phyloP scores from a whole-genome alignment of 2,888 invertebrate species.

The Drosophila lacicola region DNA sequence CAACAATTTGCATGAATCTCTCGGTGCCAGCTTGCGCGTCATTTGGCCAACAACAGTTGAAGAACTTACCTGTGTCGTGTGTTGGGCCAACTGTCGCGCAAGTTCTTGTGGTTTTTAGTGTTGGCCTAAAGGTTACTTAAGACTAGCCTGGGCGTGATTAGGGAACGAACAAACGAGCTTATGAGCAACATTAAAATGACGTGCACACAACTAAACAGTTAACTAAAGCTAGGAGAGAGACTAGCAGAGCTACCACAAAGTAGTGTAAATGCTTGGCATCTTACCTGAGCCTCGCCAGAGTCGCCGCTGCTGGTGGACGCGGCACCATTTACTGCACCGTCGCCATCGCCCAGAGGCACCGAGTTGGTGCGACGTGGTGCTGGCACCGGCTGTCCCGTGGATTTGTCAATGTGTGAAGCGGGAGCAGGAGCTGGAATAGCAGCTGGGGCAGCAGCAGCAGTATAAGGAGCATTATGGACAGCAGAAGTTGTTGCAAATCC shows the following conservation, averaged over 20 bases:
- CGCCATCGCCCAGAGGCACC: constrained; percentile 85
- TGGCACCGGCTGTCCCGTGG: constrained; percentile 84
- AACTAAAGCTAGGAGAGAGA: constrained; percentile 30
- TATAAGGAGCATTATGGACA: constrained; percentile 30
- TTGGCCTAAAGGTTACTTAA: constrained; percentile 40
- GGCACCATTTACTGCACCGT: constrained; percentile 56
- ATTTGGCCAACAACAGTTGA: constrained; percentile 16
- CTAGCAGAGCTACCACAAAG: constrained; percentile 39
- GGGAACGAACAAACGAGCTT: constrained; percentile 57
- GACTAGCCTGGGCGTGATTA: constrained; percentile 63
- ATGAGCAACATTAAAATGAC: constrained; percentile 72
- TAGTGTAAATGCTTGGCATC: constrained; percentile 23
- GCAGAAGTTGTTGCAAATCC: constrained; percentile 75
- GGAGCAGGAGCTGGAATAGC: constrained; percentile 31
- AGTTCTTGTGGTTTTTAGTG: constrained; percentile 33
- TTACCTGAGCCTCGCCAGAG: constrained; percentile 81
- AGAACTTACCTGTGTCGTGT: constrained; percentile 54
- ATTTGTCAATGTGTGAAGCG: constrained; percentile 62
- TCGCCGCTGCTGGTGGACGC: constrained; percentile 66
- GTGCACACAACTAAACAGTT: constrained; percentile 66
- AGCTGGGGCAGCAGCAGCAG: constrained; percentile 24
- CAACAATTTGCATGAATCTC: constrained; percentile 71
- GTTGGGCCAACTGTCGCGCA: constrained; percentile 36
- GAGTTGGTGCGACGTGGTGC: constrained; percentile 86
- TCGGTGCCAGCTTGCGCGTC: constrained; percentile 40